Base-by-base conservation (phyloP, 2,797 vertebrate genomes). In the Myotis daubentonii region DNA sequence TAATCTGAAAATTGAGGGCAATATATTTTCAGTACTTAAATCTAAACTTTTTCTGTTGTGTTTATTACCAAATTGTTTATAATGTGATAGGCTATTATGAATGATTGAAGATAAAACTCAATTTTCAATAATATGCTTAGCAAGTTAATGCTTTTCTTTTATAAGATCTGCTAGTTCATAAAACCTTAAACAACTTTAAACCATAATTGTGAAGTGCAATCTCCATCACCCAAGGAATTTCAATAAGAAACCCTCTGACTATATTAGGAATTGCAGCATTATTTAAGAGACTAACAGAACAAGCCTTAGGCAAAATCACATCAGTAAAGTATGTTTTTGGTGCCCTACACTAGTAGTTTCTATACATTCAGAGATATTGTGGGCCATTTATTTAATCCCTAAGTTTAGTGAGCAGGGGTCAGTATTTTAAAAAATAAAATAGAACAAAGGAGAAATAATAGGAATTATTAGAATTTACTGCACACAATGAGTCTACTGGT, bases 151-250 rank as follows among this genome's bases (percentile, higher is more conserved):
- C 1, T 81, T 75, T 84, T 86, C 38, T 91, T 89, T 79, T 22
- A 65, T 60, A 83, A 78, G 16, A 81, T 66, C 25, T 68, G 17
- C 91, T 89, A 81, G 16, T 53, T 88, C 12, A 71, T 83, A 82
- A 91, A 89, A 92, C 28, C 8, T 41, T 90, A 85, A 89, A 49
- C 25, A 94, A 79, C 8, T 57, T 25, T 83, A 17, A 88, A 7
- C 20, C 66, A 36, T 13, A 65, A 53, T 89, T 88, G 87, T 90
- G 44, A 88, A 79, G n/a, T 36, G 3, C 5, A 80, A 62, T 70
- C 28, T 79, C 22, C 9, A 86, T 79, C 4, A 51, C 36, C 7
- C 28, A 78, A 62, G 33, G 41, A 60, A 90, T 84, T 76, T 79
- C n/a, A 93, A 10, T 80, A 60, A 82, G 3, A n/a, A 90, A 92